phyloP scores from a whole-genome alignment of 2,888 invertebrate species.

The Apotomis capreana region DNA sequence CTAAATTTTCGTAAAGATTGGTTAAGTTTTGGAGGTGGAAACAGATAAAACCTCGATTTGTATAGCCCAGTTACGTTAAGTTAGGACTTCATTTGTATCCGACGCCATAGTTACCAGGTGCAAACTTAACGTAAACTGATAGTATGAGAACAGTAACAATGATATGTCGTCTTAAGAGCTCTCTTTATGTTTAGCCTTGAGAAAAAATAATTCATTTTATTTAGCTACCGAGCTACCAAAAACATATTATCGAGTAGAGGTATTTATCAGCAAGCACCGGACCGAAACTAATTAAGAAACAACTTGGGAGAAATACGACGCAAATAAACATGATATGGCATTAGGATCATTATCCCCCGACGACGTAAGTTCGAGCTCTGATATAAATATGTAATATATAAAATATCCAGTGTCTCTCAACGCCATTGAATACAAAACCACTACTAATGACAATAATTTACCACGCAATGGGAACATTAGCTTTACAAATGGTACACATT shows the following conservation, averaged over 20 bases:
- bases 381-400: conserved; percentile 18
- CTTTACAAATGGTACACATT: background rate
- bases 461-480: conserved; percentile 8
- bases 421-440: background rate
- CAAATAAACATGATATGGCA: conserved; percentile 18
- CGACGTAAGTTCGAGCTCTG: conserved; percentile 3
- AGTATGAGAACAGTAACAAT: too few relatives aligned
- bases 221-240: background rate
- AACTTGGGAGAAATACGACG: conserved; percentile 29
- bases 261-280: too few relatives aligned
- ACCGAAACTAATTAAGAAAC: conserved; percentile 27
- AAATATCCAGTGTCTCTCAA: conserved; percentile 13
- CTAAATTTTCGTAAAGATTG: too few relatives aligned
- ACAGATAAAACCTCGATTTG: too few relatives aligned
- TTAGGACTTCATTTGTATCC: too few relatives aligned
- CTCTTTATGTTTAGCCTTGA: too few relatives aligned
- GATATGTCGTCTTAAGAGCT: too few relatives aligned
- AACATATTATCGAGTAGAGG: background rate
- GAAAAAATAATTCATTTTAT: background rate
- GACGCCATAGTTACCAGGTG: too few relatives aligned
- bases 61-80: too few relatives aligned
- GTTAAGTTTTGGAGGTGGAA: too few relatives aligned
- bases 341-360: conserved; percentile 8
- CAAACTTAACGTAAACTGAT: too few relatives aligned
- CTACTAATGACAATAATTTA: conserved; percentile 2